Evolutionary conservation across 2,888 invertebrate genomes (phyloP).

Genomic region (Choristoneura rosaceana): DNA sequence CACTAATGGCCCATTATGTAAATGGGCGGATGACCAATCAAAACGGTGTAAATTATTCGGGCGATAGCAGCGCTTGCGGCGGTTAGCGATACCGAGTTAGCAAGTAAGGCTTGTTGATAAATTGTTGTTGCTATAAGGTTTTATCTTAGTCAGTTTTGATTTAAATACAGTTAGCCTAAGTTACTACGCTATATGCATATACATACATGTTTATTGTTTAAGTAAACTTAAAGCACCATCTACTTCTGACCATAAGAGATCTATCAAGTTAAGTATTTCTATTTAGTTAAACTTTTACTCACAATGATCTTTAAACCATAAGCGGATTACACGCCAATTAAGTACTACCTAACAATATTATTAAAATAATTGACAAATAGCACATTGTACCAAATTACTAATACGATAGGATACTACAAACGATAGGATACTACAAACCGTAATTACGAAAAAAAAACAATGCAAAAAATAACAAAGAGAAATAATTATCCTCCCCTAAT

Average conservation of each 20-base stretch:
- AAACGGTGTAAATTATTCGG: constrained; percentile 79
- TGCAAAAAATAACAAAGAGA: constrained; percentile 17
- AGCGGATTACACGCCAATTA: neutral
- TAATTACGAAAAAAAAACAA: constrained; percentile 17
- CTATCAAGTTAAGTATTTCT: too few species aligned
- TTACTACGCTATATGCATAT: too few species aligned
- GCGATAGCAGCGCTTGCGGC: constrained; percentile 60
- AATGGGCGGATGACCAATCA: constrained; percentile 78
- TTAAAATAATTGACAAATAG: neutral
- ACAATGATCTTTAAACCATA: neutral
- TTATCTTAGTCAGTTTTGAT: neutral
- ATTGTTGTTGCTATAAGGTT: neutral
- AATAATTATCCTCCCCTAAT: constrained; percentile 27
- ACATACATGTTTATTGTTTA: too few species aligned
- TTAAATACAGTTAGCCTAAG: neutral
- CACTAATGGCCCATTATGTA: constrained; percentile 80
- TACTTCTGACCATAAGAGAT: too few species aligned
- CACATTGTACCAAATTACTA: neutral
- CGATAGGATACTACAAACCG: neutral
- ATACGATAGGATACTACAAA: neutral
- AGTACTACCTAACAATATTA: neutral
- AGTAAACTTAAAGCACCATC: too few species aligned
- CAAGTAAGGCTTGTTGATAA: constrained; percentile 6
- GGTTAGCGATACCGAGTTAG: constrained; percentile 42
- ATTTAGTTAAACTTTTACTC: neutral